Evolutionary conservation across 2,113 vertebrate species (phyloP).

Genomic region (Nipponia nippon): DNA sequence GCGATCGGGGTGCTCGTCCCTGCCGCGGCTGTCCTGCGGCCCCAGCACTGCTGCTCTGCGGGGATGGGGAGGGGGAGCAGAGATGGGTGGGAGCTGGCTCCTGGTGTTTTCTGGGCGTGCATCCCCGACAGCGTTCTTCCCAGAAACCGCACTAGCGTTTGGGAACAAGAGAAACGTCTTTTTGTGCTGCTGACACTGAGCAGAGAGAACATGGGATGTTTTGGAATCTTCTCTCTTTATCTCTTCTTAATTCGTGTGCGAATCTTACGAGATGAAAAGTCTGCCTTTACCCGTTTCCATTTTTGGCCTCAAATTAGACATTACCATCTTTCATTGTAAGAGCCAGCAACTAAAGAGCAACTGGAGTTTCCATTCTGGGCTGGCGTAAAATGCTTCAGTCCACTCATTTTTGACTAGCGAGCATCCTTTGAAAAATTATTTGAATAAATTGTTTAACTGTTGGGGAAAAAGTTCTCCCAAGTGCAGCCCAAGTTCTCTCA

Average conservation of each 20-base stretch:
- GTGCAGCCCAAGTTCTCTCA: background rate
- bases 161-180: background rate
- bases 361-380: background rate
- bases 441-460: background rate
- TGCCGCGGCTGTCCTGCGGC: background rate
- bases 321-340: background rate
- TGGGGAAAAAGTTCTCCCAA: background rate
- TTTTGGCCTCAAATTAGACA: background rate
- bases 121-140: background rate
- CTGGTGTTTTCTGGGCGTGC: background rate
- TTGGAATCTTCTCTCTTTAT: background rate
- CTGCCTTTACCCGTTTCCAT: background rate
- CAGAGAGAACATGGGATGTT: background rate
- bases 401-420: background rate
- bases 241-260: rapidly evolving
- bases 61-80: background rate
- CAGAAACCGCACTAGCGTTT: rapidly evolving
- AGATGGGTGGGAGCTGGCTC: background rate
- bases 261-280: background rate
- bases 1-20: background rate
- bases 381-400: background rate
- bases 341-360: background rate
- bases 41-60: rapidly evolving
- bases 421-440: background rate
- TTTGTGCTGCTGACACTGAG: background rate